Conservation (phyloP, 2,797 vertebrate genomes). For the Sebastes miniatus region DNA sequence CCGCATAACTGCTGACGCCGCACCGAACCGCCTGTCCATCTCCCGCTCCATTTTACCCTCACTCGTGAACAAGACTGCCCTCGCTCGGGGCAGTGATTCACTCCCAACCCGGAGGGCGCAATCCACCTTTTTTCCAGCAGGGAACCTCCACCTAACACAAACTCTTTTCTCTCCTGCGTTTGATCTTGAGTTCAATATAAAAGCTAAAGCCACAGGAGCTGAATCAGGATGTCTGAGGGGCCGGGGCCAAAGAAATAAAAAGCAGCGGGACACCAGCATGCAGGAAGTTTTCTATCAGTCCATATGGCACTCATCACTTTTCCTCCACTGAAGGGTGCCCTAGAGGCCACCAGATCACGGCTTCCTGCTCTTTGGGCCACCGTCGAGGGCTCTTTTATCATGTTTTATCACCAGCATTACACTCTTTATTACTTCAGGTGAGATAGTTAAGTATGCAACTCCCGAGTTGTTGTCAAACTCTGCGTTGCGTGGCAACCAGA, state of each 20-base stretch:
- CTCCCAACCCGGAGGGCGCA: no score
- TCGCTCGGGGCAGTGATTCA: no score
- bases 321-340: not conserved
- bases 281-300: not conserved
- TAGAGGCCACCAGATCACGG: not conserved
- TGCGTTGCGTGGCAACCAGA: conserved; percentile 49
- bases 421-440: not conserved
- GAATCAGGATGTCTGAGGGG: not conserved
- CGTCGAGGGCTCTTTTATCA: not conserved
- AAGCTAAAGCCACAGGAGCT: not conserved
- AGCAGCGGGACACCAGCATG: not conserved
- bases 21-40: no score
- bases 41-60: no score
- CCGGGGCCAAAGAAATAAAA: no score
- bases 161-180: not conserved
- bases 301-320: no score
- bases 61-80: no score
- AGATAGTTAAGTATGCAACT: not conserved
- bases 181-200: not conserved
- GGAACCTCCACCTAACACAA: not conserved
- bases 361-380: not conserved
- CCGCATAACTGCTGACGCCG: no score
- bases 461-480: not conserved
- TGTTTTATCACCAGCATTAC: not conserved
- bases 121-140: no score